phyloP scores from a whole-genome alignment of 2,113 vertebrate genomes.

The Vulpes vulpes region DNA sequence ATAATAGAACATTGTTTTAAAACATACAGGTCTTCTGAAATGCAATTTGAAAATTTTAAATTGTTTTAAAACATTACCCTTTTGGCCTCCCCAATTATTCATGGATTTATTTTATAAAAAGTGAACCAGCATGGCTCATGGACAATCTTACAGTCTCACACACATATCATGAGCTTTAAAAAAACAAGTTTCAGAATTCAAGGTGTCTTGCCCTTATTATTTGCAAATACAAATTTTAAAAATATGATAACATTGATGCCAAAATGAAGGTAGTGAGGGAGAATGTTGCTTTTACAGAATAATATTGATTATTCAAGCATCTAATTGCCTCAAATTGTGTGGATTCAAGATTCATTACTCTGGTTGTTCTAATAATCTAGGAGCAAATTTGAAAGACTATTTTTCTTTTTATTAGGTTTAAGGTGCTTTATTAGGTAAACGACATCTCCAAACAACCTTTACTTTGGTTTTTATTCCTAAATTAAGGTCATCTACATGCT shows the following conservation, averaged over 20 bases:
- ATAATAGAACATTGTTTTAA: not conserved
- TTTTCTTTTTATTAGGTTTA: not conserved
- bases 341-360: slow-evolving; percentile 76
- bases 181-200: not conserved
- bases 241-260: not conserved
- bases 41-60: not conserved
- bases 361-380: slow-evolving; percentile 44
- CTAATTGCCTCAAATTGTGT: slow-evolving; percentile 74
- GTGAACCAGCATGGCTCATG: not conserved
- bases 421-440: not conserved
- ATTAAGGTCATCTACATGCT: not conserved
- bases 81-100: not conserved
- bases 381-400: not conserved
- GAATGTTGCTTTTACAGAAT: slow-evolving; percentile 63
- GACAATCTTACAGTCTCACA: not conserved
- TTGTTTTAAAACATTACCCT: not conserved
- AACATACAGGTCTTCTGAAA: not conserved
- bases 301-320: slow-evolving; percentile 71
- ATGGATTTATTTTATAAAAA: not conserved
- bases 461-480: not conserved
- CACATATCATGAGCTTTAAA: not conserved
- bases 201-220: not conserved
- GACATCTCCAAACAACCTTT: not conserved
- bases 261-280: slow-evolving; percentile 49
- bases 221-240: not conserved